phyloP scores from a whole-genome alignment of 2,113 vertebrate species.

The Lasiurus cinereus region DNA sequence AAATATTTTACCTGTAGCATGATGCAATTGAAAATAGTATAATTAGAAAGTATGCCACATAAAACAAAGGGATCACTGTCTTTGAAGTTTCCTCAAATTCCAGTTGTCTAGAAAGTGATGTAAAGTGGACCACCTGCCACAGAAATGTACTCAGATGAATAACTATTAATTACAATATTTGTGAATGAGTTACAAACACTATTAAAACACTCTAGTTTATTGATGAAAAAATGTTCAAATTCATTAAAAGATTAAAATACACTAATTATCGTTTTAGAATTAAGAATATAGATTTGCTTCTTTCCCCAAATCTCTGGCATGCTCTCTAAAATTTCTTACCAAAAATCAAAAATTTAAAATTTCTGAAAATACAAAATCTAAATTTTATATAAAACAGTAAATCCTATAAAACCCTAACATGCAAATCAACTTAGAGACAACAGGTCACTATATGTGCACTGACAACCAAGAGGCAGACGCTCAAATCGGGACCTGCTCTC shows the following conservation, averaged over 20 bases:
- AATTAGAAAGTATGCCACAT: constrained; percentile 88
- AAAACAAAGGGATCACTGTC: constrained; percentile 88
- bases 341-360: not conserved
- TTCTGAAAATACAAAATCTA: not conserved
- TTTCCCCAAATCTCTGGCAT: not conserved
- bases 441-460: no score
- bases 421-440: no score
- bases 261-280: not conserved
- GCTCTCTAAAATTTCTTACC: not conserved
- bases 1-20: no score
- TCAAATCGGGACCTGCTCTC: no score
- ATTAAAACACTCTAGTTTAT: not conserved
- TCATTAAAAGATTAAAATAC: not conserved
- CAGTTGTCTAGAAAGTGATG: constrained; percentile 90
- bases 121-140: constrained; percentile 89
- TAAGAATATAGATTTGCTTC: not conserved
- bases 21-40: constrained; percentile 91
- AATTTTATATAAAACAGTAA: constrained; percentile 17
- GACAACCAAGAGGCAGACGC: no score
- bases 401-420: no score
- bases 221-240: not conserved
- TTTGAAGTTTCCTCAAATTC: constrained; percentile 89
- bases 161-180: not conserved
- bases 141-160: constrained; percentile 33
- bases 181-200: not conserved